Conservation (phyloP, 2,113 vertebrate genomes). For the Cygnus atratus region DNA sequence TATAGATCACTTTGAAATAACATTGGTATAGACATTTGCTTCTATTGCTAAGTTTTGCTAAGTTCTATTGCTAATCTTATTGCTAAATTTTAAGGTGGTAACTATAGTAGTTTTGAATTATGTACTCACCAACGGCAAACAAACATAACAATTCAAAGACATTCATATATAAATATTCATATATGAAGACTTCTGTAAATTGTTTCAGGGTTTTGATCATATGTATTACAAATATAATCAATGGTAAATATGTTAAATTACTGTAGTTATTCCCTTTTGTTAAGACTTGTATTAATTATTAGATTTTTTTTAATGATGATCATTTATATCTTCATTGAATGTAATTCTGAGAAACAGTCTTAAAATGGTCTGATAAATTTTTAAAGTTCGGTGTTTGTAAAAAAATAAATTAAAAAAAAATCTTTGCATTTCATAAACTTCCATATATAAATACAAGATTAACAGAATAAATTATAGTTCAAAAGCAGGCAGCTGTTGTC, state of each 20-base stretch:
- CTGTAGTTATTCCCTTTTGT: background rate
- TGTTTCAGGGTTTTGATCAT: slow-evolving; percentile 45
- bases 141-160: slow-evolving; percentile 45
- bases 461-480: background rate
- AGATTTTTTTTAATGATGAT: background rate
- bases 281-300: background rate
- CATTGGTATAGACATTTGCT: slow-evolving; percentile 14
- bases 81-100: slow-evolving; percentile 48
- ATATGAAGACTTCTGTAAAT: slow-evolving; percentile 41
- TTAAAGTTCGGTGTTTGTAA: background rate
- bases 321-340: background rate
- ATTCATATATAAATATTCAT: slow-evolving; percentile 25
- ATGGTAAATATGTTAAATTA: background rate
- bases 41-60: too few relatives aligned
- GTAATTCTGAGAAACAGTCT: background rate
- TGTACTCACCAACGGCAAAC: slow-evolving; percentile 50
- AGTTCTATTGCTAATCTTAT: too few relatives aligned
- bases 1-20: slow-evolving; percentile 46
- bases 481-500: background rate
- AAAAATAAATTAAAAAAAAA: too few relatives aligned
- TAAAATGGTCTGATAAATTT: background rate
- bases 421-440: background rate
- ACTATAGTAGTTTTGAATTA: slow-evolving; percentile 10
- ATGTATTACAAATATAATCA: background rate
- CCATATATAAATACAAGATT: background rate